Percentiles rank a stretch among this genome's conserved stretches.
phyloP scores from a whole-genome alignment of 2,113 vertebrate genomes.

The Perca schrenkii region DNA sequence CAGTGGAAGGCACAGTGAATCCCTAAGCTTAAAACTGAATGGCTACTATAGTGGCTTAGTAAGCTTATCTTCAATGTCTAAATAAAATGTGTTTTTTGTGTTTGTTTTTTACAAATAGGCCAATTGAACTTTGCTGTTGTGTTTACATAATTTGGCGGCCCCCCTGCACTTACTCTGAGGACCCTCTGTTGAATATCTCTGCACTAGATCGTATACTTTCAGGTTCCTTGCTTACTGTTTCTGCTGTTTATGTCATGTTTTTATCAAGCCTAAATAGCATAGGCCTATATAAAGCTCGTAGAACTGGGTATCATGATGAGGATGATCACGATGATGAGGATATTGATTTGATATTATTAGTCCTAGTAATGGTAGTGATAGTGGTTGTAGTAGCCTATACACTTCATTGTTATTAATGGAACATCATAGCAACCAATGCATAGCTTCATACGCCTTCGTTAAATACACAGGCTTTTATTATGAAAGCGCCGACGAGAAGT shows the following conservation, averaged over 20 bases:
- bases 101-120: too few species aligned
- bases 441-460: background rate
- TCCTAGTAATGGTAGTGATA: background rate
- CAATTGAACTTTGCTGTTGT: background rate
- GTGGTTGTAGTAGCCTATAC: background rate
- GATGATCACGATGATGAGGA: background rate
- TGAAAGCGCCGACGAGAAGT: background rate
- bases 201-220: too few species aligned
- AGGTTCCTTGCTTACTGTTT: background rate
- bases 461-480: constrained; percentile 27
- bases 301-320: background rate
- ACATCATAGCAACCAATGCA: background rate
- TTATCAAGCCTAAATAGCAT: background rate
- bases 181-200: too few species aligned
- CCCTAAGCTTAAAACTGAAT: too few species aligned
- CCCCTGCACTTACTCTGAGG: too few species aligned
- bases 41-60: too few species aligned
- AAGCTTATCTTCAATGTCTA: too few species aligned
- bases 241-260: background rate
- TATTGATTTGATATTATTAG: background rate
- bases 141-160: too few species aligned
- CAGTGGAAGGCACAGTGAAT: too few species aligned
- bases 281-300: background rate
- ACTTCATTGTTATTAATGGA: background rate
- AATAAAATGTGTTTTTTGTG: too few species aligned